These are phyloP conservation scores for Tenthredo amoena DNA, from an alignment of 2,888 invertebrate species.

Conservation along the genomic window DNA sequence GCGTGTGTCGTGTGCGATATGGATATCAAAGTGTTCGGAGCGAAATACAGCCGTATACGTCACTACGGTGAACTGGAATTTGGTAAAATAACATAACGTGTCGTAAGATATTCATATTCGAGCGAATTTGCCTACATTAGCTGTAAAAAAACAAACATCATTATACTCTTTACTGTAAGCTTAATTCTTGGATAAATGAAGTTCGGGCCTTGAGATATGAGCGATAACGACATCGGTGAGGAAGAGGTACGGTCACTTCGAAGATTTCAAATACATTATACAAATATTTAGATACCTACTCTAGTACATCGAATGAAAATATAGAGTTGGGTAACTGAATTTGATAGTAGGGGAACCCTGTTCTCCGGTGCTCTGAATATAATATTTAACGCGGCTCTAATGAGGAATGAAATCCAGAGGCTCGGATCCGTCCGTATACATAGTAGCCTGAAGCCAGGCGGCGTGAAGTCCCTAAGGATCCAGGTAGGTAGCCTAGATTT, in stretches of 20 bases:
- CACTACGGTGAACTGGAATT: constrained; percentile 25
- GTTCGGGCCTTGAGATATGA: background rate
- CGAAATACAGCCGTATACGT: constrained; percentile 53
- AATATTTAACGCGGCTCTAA: constrained; percentile 73
- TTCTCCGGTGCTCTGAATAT: constrained; percentile 59
- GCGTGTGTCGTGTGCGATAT: constrained; percentile 67
- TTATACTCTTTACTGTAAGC: background rate
- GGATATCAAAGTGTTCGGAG: constrained; percentile 67
- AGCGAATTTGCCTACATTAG: background rate
- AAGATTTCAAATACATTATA: background rate
- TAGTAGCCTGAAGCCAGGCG: constrained; percentile 2
- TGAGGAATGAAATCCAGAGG: constrained; percentile 64
- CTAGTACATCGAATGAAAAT: constrained; percentile 10
- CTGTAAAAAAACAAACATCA: background rate
- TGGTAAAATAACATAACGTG: constrained; percentile 4
- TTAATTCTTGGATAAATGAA: background rate
- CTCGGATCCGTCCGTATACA: constrained; percentile 5
- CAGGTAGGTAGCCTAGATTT: constrained; percentile 56
- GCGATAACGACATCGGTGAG: background rate
- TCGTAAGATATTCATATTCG: background rate
- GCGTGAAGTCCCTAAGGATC: constrained; percentile 38
- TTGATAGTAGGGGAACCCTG: constrained; percentile 31
- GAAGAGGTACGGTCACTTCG: background rate
- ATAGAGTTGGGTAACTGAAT: constrained; percentile 10
- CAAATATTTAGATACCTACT: background rate